Conservation (phyloP, 2,113 vertebrate species). For the Tapirus terrestris region DNA sequence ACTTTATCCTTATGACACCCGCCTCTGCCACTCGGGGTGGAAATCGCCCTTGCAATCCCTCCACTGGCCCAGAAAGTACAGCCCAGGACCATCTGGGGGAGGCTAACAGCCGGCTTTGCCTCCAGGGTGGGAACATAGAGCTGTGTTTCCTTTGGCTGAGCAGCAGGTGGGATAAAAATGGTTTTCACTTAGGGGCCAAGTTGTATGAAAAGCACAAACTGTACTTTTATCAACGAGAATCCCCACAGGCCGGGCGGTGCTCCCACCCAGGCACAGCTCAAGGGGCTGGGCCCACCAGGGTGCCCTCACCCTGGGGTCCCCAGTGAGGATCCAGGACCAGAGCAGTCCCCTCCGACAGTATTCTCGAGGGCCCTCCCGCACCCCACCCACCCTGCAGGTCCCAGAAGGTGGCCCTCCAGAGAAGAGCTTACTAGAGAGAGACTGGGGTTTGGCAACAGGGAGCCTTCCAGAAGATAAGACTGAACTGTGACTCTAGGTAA, state of each 20-base stretch:
- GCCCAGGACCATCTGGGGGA: background rate
- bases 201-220: background rate
- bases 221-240: background rate
- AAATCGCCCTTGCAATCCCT: background rate
- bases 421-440: background rate
- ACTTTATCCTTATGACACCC: background rate
- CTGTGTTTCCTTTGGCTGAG: background rate
- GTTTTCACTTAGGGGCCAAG: background rate
- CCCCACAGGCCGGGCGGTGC: background rate
- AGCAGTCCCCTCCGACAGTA: background rate
- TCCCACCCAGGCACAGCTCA: accelerated
- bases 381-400: background rate
- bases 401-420: background rate
- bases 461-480: background rate
- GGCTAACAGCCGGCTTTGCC: background rate
- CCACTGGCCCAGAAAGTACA: background rate
- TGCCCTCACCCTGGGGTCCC: background rate
- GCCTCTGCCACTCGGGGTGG: background rate
- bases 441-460: background rate
- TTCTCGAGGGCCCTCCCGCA: accelerated
- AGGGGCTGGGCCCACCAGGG: background rate
- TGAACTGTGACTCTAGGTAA: background rate
- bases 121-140: background rate
- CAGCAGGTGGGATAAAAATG: background rate
- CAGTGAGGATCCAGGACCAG: background rate